Evolutionary conservation across 2,797 vertebrate species (phyloP).

Genomic region (Peromyscus melanophrys): DNA sequence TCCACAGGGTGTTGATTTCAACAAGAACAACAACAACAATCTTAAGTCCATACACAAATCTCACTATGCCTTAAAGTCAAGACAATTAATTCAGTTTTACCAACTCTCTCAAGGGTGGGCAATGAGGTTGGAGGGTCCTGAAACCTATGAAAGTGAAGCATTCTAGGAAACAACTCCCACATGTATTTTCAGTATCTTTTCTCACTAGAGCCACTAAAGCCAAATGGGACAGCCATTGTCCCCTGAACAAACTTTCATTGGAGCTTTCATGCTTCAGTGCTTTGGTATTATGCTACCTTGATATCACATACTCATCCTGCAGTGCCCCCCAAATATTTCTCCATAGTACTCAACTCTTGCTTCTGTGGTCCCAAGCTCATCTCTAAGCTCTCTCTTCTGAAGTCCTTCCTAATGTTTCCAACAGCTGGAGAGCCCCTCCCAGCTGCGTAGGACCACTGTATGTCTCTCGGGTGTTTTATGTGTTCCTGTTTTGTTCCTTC

Average conservation of each 20-base stretch:
- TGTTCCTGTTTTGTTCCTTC: background rate
- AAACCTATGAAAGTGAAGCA: background rate
- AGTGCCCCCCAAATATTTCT: background rate
- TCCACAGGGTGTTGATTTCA: background rate
- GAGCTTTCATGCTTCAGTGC: background rate
- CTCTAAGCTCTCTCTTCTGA: background rate
- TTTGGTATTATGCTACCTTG: background rate
- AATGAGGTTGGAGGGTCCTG: background rate
- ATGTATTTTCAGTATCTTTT: background rate
- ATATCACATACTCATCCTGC: background rate
- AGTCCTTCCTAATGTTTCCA: background rate
- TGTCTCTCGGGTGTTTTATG: background rate
- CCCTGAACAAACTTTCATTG: background rate
- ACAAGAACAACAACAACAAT: background rate
- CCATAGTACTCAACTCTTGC: background rate
- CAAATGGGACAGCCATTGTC: background rate
- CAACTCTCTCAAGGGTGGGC: background rate
- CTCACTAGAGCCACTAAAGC: background rate
- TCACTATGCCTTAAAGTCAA: background rate
- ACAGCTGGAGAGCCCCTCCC: background rate
- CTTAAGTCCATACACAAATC: background rate
- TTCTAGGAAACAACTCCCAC: background rate
- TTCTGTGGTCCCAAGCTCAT: background rate
- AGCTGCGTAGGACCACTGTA: background rate
- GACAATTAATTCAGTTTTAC: background rate